Percentiles rank a stretch among this genome's conserved stretches.
Evolutionary conservation across 2,888 invertebrate genomes (phyloP).

Genomic region (Thecophora atra): DNA sequence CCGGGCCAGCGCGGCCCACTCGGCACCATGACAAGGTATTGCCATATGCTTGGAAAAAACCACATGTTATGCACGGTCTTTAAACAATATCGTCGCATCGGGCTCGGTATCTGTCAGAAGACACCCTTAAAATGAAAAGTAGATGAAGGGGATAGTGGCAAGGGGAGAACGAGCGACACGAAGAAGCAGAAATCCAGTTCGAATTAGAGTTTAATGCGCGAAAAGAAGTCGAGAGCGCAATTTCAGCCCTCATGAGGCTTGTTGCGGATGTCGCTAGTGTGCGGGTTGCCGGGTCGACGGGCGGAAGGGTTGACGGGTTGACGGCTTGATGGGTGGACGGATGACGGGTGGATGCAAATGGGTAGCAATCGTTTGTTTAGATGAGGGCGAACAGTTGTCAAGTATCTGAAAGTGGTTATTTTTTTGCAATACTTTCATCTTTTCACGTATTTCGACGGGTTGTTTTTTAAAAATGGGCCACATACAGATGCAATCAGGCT

Average conservation of each 20-base stretch:
- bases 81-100: conserved; percentile 60
- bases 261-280: conserved; percentile 25
- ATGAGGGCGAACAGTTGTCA: conserved; percentile 36
- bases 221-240: conserved; percentile 57
- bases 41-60: conserved; percentile 66
- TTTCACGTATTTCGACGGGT: neutral
- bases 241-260: conserved; percentile 34
- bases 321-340: neutral
- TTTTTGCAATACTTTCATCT: neutral
- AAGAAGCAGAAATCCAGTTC: conserved; percentile 57
- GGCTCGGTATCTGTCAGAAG: conserved; percentile 30
- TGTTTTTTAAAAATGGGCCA: neutral
- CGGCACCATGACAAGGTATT: conserved; percentile 57
- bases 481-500: neutral
- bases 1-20: neutral
- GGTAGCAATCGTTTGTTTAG: conserved; percentile 21
- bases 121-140: conserved; percentile 13
- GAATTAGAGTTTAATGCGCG: conserved; percentile 62
- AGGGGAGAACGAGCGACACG: neutral
- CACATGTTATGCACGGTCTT: conserved; percentile 66
- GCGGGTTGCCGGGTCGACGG: neutral
- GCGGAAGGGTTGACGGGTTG: neutral
- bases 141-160: neutral
- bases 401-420: neutral
- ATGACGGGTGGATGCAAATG: conserved; percentile 25